Evolutionary conservation across 2,797 vertebrate genomes (phyloP).

Genomic region (Etheostoma nigrum): DNA sequence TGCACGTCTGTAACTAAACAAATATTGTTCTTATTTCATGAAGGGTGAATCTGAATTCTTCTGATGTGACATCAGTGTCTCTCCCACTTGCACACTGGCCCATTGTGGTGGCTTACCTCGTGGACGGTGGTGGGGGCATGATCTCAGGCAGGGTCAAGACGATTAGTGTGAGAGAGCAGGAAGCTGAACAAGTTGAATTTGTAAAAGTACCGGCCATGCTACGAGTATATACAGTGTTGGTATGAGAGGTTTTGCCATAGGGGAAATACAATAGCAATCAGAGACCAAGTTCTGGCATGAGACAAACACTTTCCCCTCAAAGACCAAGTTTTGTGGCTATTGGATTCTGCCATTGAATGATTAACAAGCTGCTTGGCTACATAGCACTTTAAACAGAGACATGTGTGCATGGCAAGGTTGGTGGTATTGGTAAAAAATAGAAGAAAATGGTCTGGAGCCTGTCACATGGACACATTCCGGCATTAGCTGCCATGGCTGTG

Average conservation of each 20-base stretch:
- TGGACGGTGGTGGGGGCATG: conserved; percentile 56
- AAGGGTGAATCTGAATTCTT: conserved; percentile 83
- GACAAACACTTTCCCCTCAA: conserved; percentile 46
- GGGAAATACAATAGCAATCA: conserved; percentile 35
- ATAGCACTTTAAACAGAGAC: conserved; percentile 71
- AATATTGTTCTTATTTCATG: conserved; percentile 86
- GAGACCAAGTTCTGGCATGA: conserved; percentile 31
- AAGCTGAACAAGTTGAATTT: conserved; percentile 31
- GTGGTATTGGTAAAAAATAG: conserved; percentile 75
- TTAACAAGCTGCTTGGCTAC: conserved; percentile 77
- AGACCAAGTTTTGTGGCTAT: conserved; percentile 57
- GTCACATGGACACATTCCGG: conserved; percentile 86
- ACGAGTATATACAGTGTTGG: conserved; percentile 13
- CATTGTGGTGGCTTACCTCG: conserved; percentile 78
- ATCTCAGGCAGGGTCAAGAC: conserved; percentile 31
- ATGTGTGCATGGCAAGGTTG: conserved; percentile 63
- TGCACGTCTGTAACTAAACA: conserved; percentile 80
- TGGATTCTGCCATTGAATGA: conserved; percentile 74
- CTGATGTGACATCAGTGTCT: conserved; percentile 84
- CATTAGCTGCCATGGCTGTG: conserved; percentile 77
- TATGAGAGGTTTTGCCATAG: conserved; percentile 3
- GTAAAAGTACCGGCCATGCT: conserved; percentile 27
- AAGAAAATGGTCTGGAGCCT: conserved; percentile 81
- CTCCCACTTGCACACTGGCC: conserved; percentile 79
- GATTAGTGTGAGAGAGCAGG: conserved; percentile 32